A percentile compares a stretch with the other conserved stretches of the same genome.
These are phyloP conservation scores for Smittia sp. DNA, from an alignment of 2,888 invertebrate species.

Conservation along the genomic window DNA sequence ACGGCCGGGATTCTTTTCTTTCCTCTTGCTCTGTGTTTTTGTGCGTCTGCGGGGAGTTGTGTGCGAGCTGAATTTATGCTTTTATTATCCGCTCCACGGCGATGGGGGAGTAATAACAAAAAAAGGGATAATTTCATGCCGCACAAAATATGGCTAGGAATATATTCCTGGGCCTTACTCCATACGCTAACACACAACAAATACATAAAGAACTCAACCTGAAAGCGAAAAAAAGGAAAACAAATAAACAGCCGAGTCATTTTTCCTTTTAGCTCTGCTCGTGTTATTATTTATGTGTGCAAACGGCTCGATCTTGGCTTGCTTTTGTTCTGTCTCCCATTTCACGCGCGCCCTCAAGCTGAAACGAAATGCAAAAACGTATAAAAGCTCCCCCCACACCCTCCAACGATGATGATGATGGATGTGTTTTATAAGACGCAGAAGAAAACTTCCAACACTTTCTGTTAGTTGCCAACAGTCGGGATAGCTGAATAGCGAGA, in stretches of 20 bases:
- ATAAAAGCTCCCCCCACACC: background rate
- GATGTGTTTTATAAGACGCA: background rate
- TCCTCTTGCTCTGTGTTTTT: no score
- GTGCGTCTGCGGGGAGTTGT: background rate
- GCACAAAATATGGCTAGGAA: background rate
- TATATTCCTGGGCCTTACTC: background rate
- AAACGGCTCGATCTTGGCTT: background rate
- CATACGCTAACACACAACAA: background rate
- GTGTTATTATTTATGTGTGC: background rate
- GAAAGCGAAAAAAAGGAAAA: background rate
- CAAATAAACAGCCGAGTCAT: conserved; percentile 15
- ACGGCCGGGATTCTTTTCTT: no score
- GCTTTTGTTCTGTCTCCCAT: background rate
- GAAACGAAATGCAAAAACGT: background rate
- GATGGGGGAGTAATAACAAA: background rate
- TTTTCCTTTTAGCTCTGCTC: background rate
- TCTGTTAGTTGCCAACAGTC: background rate
- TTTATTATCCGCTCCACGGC: conserved; percentile 14
- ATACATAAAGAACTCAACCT: conserved; percentile 10
- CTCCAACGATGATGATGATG: conserved; percentile 17
- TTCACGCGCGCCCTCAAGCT: background rate
- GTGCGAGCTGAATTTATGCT: background rate
- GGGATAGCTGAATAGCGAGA: background rate
- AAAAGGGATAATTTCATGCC: background rate
- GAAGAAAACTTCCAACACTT: background rate